Conservation (phyloP, 2,888 invertebrate species). For the Myopa testacea region DNA sequence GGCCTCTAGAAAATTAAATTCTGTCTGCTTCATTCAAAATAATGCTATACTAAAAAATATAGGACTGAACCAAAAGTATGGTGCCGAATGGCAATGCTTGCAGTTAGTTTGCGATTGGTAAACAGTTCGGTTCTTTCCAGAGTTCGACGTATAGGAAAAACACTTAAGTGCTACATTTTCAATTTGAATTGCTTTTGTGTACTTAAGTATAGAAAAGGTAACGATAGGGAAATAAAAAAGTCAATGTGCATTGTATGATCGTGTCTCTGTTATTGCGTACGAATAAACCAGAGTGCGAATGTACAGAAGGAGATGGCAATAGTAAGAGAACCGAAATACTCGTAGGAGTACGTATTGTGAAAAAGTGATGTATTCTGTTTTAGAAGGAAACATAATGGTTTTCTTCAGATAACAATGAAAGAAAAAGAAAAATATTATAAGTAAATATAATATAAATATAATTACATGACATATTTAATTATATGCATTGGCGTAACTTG, state of each 20-base stretch:
- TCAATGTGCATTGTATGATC: not conserved
- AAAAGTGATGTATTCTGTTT: too few species aligned
- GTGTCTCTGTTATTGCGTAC: not conserved
- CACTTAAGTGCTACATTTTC: not conserved
- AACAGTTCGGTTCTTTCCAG: conserved; percentile 52
- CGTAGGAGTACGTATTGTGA: too few species aligned
- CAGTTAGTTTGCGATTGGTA: conserved; percentile 58
- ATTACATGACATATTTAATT: too few species aligned
- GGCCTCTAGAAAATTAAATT: not conserved
- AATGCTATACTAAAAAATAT: not conserved
- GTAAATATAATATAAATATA: too few species aligned
- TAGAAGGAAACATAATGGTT: too few species aligned
- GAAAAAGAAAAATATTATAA: too few species aligned
- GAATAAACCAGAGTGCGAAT: not conserved
- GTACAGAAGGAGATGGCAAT: too few species aligned
- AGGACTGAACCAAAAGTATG: conserved; percentile 49
- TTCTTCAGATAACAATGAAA: too few species aligned
- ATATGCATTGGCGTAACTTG: too few species aligned
- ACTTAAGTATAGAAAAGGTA: conserved; percentile 9
- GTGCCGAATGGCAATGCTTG: conserved; percentile 46
- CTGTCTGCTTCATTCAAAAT: not conserved
- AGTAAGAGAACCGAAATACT: too few species aligned
- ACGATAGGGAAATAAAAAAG: not conserved
- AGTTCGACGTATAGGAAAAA: conserved; percentile 3
- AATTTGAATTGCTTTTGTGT: not conserved